Conservation (phyloP, 2,797 vertebrate species). For the Pelochelys cantorii region DNA sequence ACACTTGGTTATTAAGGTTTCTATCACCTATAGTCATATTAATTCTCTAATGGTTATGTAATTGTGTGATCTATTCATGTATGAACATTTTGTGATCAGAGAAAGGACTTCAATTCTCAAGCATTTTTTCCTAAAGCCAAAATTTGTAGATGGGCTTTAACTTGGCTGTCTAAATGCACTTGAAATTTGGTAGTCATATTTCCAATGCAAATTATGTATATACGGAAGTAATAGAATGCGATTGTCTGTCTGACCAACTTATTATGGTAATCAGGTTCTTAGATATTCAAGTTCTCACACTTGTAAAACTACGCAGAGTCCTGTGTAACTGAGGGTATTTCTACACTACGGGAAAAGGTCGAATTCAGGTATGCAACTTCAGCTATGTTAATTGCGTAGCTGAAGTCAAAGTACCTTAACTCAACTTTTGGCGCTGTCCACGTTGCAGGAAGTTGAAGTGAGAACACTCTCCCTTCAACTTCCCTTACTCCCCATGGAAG, state of each 20-base stretch:
- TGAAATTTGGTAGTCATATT: background rate
- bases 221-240: background rate
- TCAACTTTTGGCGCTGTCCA: too few relatives aligned
- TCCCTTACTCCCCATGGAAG: too few relatives aligned
- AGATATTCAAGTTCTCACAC: background rate
- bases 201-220: background rate
- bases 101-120: background rate
- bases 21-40: background rate
- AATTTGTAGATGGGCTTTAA: background rate
- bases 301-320: too few relatives aligned
- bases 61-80: background rate
- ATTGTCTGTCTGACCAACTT: background rate
- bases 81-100: background rate
- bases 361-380: too few relatives aligned
- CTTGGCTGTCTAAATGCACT: background rate
- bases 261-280: too few relatives aligned
- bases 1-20: background rate
- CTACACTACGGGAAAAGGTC: too few relatives aligned
- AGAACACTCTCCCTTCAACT: too few relatives aligned
- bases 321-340: too few relatives aligned
- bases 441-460: too few relatives aligned
- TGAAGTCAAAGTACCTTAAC: too few relatives aligned
- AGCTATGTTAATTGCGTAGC: too few relatives aligned
- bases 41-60: background rate
- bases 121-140: background rate